Evolutionary conservation across 1,140 invertebrate genomes (phyloP), one percentile per base, ranked within the genome.

Genomic region (Bombus pascuorum): DNA sequence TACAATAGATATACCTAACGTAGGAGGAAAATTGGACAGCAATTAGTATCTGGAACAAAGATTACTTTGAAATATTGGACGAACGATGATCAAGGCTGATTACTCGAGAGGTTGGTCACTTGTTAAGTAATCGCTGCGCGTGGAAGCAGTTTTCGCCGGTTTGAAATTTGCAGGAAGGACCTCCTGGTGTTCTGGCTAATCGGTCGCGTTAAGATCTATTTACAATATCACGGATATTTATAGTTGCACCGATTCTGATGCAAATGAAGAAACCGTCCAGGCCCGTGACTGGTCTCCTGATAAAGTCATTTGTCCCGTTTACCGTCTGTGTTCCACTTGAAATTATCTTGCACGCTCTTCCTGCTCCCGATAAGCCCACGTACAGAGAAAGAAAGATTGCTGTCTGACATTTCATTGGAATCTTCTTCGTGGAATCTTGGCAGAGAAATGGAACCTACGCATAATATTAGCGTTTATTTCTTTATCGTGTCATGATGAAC

Each of bases 221-320:
- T 82, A 79, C 83, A 65, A 86, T 87, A 90, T 90, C 82, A 66
- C 78, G 89, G 74, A 83, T 89, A 90, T 89, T 90, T 90, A 89
- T 90, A 89, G 88, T 42, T n/a, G n/a, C 70, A 34, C 81, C 65
- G 85, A 89, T 90, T 90, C 88, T 87, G 73, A 89, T 87, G 89
- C 85, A 90, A 90, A 90, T 87, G 81, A 90, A 83, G 77, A 66
- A 77, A 57, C 42, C 62, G 62, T 73, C 8, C 25, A 57, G 25
- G 22, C 13, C 25, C 13, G 65, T 57, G 53, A 74, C 65, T 81
- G 74, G 81, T 65, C 81, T 73, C 37, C 57, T 73, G 87, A 89
- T 89, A 90, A 90, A 89, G 85, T 89, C 85, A 88, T 90, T 89
- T 87, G 85, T 83, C 81, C 68, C 81, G 83, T 84, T 89, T 87